A percentile compares a stretch with the other conserved stretches of the same genome.
These are phyloP conservation scores for Lophura nycthemera DNA, from an alignment of 2,113 vertebrate genomes.

Conservation along the genomic window DNA sequence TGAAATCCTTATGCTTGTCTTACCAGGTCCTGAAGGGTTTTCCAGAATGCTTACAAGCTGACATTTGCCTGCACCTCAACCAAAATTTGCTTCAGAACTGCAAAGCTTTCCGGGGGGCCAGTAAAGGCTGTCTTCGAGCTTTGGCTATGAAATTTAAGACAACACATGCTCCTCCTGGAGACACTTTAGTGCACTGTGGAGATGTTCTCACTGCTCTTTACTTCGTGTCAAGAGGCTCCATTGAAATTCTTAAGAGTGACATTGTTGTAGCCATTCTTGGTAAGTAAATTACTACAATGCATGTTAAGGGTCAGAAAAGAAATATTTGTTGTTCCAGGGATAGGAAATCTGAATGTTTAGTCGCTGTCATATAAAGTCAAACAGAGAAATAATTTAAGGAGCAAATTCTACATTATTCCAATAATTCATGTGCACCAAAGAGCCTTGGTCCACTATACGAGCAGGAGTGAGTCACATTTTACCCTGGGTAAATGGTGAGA, in stretches of 20 bases:
- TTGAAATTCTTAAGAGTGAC: conserved; percentile 98
- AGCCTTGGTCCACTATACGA: neutral
- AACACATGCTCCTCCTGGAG: conserved; percentile 95
- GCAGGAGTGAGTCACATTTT: neutral
- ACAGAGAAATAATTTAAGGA: neutral
- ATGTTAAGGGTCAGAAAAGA: neutral
- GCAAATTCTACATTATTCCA: neutral
- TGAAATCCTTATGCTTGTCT: conserved; percentile 68
- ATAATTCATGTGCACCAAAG: neutral
- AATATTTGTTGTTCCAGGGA: neutral
- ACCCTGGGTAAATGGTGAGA: neutral
- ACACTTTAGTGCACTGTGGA: conserved; percentile 94
- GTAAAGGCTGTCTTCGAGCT: conserved; percentile 96
- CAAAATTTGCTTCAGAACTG: conserved; percentile 91
- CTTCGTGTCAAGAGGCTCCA: conserved; percentile 95
- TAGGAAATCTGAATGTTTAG: neutral
- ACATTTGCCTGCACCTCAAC: conserved; percentile 98
- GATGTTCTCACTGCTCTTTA: conserved; percentile 97
- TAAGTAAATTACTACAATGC: conserved; percentile 73
- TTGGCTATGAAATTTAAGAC: conserved; percentile 98
- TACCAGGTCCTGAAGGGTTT: conserved; percentile 97
- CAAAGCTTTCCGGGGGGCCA: conserved; percentile 94
- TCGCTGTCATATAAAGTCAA: conserved; percentile 5
- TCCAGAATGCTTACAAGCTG: conserved; percentile 98
- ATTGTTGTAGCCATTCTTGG: conserved; percentile 98